Evolutionary conservation across 2,113 vertebrate genomes (phyloP), one percentile per base, ranked within the genome.

Genomic region (Triplophysa dalaica): DNA sequence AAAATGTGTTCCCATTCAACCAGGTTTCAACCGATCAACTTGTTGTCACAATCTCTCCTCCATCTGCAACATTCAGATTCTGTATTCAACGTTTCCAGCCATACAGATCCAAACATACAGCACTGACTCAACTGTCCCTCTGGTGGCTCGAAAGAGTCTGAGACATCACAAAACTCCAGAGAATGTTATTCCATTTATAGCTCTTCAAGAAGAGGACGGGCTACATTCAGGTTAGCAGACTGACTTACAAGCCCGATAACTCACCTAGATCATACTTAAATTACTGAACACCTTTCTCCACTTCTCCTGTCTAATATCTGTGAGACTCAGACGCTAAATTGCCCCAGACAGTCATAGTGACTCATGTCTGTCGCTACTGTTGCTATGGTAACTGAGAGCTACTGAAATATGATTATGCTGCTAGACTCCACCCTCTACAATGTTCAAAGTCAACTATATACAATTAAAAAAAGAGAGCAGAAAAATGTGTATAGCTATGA

Each of bases 181-280:
- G 74, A 76, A 76, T 65, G 43, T 8, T 19, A 24, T 76, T 76
- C 61, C 45, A 76, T 76, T 76, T 50, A 65, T 76, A 76, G 74
- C n/a, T 24, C 19, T 76, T 33, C 43, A 65, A 54, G 45, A 52
- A 17, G 74, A 65, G n/a, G 17, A 52, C 45, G 52, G 24, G 19
- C 61, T 52, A 26, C 74, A 76, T 76, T 76, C 45, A 65, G 26
- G 45, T 65, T 76, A 76, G 61, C 41, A 52, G 45, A 29, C 16
- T 12, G 22, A 48, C 60, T 60, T 9, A 52, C 16, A 60, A 41
- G 29, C n/a, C 54, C 26, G 60, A 75, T 43, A 24, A 75, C 22
- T 63, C 41, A 75, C 74, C n/a, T 61, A 76, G 26, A 24, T 62
- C 72, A 17, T 19, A 19, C 41, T 17, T 58, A 52, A 33, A 76